phyloP scores from a whole-genome alignment of 1,140 invertebrate species.

The Gyrodactylus bullatarudis region DNA sequence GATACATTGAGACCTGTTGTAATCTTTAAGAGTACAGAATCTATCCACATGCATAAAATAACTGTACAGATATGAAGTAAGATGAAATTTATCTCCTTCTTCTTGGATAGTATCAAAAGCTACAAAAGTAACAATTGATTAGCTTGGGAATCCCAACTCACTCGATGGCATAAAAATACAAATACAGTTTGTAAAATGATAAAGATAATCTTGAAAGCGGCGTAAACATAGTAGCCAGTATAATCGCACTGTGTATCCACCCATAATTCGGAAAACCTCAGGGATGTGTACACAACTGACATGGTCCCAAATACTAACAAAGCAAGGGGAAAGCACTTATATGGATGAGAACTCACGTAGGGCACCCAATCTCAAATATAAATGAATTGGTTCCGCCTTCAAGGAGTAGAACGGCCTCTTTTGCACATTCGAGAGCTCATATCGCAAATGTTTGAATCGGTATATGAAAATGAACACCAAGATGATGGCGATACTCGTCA shows the following conservation, averaged over 20 bases:
- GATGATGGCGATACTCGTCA: neutral
- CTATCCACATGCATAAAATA: neutral
- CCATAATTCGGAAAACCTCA: neutral
- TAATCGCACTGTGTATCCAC: neutral
- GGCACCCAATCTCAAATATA: neutral
- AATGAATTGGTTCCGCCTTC: neutral
- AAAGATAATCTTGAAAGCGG: neutral
- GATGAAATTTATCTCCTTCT: neutral
- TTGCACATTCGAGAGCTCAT: neutral
- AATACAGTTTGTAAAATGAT: neutral
- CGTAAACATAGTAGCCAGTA: neutral
- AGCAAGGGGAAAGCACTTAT: neutral
- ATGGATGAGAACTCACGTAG: neutral
- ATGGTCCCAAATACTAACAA: neutral
- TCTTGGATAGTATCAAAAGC: neutral
- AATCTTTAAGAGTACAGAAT: neutral
- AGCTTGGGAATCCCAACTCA: neutral
- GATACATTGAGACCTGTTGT: neutral
- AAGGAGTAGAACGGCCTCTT: neutral
- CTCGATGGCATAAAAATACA: neutral
- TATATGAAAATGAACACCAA: neutral
- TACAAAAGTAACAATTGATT: neutral
- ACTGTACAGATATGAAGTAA: neutral
- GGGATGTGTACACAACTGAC: neutral
- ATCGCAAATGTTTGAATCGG: neutral